These are phyloP conservation scores for Temnothorax curvispinosus DNA, from an alignment of 1,140 invertebrate species.

Conservation along the genomic window DNA sequence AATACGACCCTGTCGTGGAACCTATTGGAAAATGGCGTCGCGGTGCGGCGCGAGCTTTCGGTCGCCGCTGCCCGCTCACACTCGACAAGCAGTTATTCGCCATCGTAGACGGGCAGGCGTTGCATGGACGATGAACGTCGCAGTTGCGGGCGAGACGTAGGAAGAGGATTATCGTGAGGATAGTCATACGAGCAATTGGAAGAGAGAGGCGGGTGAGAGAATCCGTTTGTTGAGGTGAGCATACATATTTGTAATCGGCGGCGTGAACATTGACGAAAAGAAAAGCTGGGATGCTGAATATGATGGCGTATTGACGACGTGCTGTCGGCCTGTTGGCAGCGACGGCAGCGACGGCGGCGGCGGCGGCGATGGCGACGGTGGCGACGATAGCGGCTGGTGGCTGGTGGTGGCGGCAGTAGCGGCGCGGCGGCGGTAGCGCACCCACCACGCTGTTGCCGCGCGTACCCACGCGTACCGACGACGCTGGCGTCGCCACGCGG, in stretches of 20 bases:
- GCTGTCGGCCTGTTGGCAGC: background rate
- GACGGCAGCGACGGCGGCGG: background rate
- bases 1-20: constrained; percentile 18
- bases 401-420: background rate
- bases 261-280: background rate
- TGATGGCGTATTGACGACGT: constrained; percentile 1
- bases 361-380: no score
- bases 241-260: constrained; percentile 7
- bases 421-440: background rate
- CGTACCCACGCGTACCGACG: background rate
- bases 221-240: constrained; percentile 16
- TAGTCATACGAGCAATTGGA: background rate
- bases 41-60: constrained; percentile 66
- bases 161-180: background rate
- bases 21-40: constrained; percentile 80
- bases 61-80: background rate
- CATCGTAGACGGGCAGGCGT: constrained; percentile 77
- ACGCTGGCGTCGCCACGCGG: background rate
- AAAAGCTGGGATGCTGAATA: background rate
- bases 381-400: background rate
- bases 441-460: background rate
- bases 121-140: background rate
- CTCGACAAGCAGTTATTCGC: constrained; percentile 77
- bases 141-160: background rate
- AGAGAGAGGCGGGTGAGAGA: background rate